Base-by-base conservation (phyloP, 2,888 invertebrate genomes). In the Athripsodes cinereus region DNA sequence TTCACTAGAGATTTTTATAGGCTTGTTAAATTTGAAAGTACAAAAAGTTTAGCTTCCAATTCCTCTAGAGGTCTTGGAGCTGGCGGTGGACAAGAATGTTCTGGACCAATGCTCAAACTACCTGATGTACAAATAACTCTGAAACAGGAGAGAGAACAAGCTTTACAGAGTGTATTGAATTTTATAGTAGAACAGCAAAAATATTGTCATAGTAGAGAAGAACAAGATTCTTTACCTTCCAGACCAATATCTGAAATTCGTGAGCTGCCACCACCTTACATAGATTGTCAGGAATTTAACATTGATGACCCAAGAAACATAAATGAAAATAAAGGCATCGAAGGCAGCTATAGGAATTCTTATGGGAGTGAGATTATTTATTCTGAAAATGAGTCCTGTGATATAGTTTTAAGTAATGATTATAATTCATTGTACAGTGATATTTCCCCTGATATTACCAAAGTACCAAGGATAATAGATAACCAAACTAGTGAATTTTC, bases 1-100 rank as follows among this genome's bases (percentile, higher is more conserved):
- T 90, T 90, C 67, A 89, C 88, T 3, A 76, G 88, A 64, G 90
- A 90, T 72, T 90, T 89, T 71, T 90, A 90, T 70, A 82, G 88
- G 31, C 80, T 90, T 62, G 89, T 89, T 50, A 88, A 88, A 73
- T 88, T 88, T 68, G 90, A 88, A 70, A 89, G 88, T 72, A 88
- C 86, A 62, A 88, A 87, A 70, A 88, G 88, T 70, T 74, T 89
- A 68, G 88, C 87, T 46, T 87, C 87, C 34, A 87, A 85, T 67
- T 87, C 87, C 49, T 87, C 86, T 57, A 79, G 85, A 68, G 84
- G 84, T 64, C 71, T 84, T 47, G 82, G 84, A 10, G 56, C 61
- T 2, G 80, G 77, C 22, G 77, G 75, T 54, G 70, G 80, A 2
- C 73, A 75, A 6, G 83, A 83, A 63, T 76, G 77, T 22, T 76